Evolutionary conservation across 2,797 vertebrate genomes (phyloP).

Genomic region (Amazonetta brasiliensis): DNA sequence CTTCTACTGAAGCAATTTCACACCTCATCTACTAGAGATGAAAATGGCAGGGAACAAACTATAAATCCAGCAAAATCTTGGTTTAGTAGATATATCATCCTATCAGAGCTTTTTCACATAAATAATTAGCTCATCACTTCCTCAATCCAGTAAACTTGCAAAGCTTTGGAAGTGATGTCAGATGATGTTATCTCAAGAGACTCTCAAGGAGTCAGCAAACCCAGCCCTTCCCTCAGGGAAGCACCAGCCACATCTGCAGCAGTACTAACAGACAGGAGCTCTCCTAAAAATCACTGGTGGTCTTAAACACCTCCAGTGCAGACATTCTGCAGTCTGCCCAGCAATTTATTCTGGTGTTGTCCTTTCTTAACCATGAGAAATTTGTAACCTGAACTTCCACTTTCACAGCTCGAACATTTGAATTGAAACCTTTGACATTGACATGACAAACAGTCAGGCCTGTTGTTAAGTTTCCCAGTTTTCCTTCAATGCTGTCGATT

Average conservation of each 20-base stretch:
- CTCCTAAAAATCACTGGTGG: not conserved
- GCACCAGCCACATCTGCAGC: not conserved
- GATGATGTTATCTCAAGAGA: not conserved
- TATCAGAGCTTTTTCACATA: conserved; percentile 11
- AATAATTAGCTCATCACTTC: conserved; percentile 56
- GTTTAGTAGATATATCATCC: conserved; percentile 40
- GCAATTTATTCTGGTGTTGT: not conserved
- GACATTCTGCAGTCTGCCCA: not conserved
- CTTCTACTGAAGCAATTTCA: conserved; percentile 65
- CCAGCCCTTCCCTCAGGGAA: not conserved
- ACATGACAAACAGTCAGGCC: not conserved
- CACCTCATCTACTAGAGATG: conserved; percentile 67
- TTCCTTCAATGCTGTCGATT: not conserved
- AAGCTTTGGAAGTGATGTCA: not conserved
- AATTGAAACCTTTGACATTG: not conserved
- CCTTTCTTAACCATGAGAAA: not conserved
- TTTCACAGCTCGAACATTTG: not conserved
- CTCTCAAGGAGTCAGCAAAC: not conserved
- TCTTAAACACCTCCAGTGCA: not conserved
- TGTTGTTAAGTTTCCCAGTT: not conserved
- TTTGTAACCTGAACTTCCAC: not conserved
- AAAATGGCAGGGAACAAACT: conserved; percentile 62
- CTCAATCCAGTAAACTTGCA: not conserved
- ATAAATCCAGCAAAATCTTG: conserved; percentile 52
- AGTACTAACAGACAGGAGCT: not conserved